Conservation (phyloP, 2,113 vertebrate species). For the Chaetodon trifascialis region DNA sequence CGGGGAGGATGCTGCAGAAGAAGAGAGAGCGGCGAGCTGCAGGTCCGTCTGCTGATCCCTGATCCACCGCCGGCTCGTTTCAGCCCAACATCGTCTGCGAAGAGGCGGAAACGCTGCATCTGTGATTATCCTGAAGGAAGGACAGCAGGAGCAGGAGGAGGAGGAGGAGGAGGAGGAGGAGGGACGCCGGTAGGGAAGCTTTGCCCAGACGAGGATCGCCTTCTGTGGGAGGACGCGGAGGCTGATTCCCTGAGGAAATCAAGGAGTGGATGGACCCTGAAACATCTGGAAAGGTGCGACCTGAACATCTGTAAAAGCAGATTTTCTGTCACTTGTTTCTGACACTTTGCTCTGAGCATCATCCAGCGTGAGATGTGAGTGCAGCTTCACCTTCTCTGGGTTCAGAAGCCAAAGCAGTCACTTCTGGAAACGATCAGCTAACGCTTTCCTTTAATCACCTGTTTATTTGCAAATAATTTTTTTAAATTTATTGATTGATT, state of each 20-base stretch:
- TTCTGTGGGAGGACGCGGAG: conserved; percentile 8
- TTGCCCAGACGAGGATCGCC: conserved; percentile 13
- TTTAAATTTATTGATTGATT: not conserved
- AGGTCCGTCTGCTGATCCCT: conserved; percentile 13
- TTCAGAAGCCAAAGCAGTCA: not conserved
- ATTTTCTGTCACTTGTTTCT: not conserved
- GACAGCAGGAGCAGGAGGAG: not conserved
- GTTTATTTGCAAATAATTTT: not conserved
- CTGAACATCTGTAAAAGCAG: not conserved
- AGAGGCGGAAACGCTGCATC: not conserved
- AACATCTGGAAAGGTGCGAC: conserved; percentile 55
- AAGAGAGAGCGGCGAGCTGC: conserved; percentile 32
- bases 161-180: conserved; percentile 19
- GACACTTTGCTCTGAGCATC: not conserved
- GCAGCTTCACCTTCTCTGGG: not conserved
- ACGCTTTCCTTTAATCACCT: not conserved
- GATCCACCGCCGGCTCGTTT: not conserved
- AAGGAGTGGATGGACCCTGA: conserved; percentile 5
- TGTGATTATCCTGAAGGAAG: conserved; percentile 1
- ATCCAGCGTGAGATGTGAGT: not conserved
- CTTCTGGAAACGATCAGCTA: not conserved
- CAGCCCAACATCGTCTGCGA: not conserved
- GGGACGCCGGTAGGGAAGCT: not conserved
- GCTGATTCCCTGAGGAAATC: conserved; percentile 31
- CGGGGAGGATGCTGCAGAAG: conserved; percentile 55